A percentile compares a stretch with the other conserved stretches of the same genome.
Evolutionary conservation across 2,888 invertebrate genomes (phyloP).

Genomic region (Phalera bucephala): DNA sequence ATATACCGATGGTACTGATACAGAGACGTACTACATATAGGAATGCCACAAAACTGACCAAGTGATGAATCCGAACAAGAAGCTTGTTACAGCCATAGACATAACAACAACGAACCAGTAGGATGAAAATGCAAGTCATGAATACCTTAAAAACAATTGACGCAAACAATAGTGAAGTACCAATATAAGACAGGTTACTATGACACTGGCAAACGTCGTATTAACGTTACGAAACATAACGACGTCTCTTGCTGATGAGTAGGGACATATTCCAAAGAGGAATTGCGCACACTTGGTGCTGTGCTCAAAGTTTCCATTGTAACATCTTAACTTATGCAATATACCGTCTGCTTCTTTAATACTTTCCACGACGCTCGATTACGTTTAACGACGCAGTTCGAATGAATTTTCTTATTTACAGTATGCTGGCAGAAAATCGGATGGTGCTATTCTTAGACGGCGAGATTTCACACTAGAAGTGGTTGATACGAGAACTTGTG

Average conservation of each 20-base stretch:
- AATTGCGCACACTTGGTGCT: conserved; percentile 74
- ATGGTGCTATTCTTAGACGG: conserved; percentile 54
- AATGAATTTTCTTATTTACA: conserved; percentile 80
- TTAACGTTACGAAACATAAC: conserved; percentile 52
- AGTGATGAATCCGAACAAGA: no score
- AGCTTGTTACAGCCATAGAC: no score
- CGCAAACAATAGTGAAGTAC: no score
- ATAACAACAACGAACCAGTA: no score
- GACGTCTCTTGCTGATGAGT: conserved; percentile 52
- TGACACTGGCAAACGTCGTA: conserved; percentile 10
- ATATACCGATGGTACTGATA: no score
- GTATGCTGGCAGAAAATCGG: conserved; percentile 71
- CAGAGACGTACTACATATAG: no score
- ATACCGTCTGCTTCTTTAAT: conserved; percentile 79
- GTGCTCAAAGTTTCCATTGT: conserved; percentile 77
- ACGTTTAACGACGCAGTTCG: conserved; percentile 76
- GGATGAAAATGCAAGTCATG: no score
- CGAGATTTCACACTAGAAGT: conserved; percentile 66
- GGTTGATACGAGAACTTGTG: conserved; percentile 60
- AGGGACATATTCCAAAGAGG: conserved; percentile 63
- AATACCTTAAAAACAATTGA: no score
- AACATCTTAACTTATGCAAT: conserved; percentile 81
- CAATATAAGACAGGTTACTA: background rate
- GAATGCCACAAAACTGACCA: no score
- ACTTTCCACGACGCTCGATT: conserved; percentile 81